Percentiles rank a stretch among this genome's conserved stretches.
Evolutionary conservation across 35 echinoderm and acorn worm genomes (phyloP).

Genomic region (Lytechinus variegatus): DNA sequence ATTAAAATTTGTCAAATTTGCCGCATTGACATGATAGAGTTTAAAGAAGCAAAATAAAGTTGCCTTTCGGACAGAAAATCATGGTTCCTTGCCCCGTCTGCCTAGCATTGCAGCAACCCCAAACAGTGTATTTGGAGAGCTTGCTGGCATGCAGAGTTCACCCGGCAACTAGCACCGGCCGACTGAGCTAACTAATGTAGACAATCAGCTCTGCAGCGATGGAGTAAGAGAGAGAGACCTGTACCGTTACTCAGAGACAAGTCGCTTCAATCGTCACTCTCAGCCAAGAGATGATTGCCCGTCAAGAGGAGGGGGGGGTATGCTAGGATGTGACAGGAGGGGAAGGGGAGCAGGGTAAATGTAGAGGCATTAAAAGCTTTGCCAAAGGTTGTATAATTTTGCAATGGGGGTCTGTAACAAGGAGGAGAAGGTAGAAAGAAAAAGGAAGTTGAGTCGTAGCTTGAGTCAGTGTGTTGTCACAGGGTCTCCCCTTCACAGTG

Average conservation of each 20-base stretch:
- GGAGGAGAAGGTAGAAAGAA: neutral
- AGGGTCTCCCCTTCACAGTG: neutral
- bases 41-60: neutral
- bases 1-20: neutral
- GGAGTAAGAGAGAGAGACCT: neutral
- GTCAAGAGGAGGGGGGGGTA: neutral
- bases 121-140: neutral
- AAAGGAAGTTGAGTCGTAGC: neutral
- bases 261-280: constrained; percentile 1
- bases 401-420: neutral
- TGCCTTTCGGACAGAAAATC: neutral
- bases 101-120: neutral
- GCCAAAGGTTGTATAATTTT: neutral
- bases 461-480: neutral
- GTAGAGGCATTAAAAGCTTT: neutral
- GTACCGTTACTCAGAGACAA: neutral
- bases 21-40: neutral
- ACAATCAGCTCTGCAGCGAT: neutral
- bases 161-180: neutral
- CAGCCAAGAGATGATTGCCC: neutral
- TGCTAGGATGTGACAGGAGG: neutral
- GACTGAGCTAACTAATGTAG: neutral
- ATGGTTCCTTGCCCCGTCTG: neutral
- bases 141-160: neutral
- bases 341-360: neutral